Evolutionary conservation across 2,888 invertebrate species (phyloP).

Genomic region (Drosophila bunnanda): DNA sequence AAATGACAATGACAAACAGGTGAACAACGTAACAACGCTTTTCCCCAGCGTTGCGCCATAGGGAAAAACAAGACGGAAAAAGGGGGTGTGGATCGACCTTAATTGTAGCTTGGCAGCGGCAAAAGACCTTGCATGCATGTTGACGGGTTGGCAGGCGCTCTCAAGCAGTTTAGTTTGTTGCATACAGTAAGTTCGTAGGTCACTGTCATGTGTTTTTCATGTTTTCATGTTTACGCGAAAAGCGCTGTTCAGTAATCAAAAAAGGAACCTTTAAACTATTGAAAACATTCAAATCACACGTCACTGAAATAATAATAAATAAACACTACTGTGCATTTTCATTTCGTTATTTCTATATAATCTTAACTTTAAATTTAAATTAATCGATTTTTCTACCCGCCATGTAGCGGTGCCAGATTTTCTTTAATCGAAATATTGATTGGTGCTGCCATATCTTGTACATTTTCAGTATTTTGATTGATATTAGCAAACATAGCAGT

Average conservation of each 20-base stretch:
- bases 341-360: not conserved
- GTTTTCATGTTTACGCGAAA: not conserved
- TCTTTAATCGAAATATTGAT: not conserved
- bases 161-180: constrained; percentile 47
- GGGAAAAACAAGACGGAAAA: not conserved
- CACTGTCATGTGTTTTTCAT: constrained; percentile 20
- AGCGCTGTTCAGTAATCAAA: not conserved
- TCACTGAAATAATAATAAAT: not conserved
- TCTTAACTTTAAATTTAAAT: not conserved
- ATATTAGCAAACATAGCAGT: too few relatives aligned
- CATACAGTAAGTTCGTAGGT: constrained; percentile 63
- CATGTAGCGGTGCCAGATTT: not conserved
- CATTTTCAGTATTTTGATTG: too few relatives aligned
- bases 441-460: not conserved
- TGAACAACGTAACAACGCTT: constrained; percentile 8
- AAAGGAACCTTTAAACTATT: too few relatives aligned
- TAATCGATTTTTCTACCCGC: not conserved
- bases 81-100: constrained; percentile 59
- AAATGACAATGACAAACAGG: constrained; percentile 66
- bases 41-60: constrained; percentile 7
- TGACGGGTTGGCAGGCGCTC: constrained; percentile 55
- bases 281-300: not conserved
- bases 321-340: rapidly evolving
- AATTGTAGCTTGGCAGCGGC: constrained; percentile 67
- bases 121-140: constrained; percentile 68